Evolutionary conservation across 2,797 vertebrate species (phyloP).

Genomic region (Bradypodion pumilum): DNA sequence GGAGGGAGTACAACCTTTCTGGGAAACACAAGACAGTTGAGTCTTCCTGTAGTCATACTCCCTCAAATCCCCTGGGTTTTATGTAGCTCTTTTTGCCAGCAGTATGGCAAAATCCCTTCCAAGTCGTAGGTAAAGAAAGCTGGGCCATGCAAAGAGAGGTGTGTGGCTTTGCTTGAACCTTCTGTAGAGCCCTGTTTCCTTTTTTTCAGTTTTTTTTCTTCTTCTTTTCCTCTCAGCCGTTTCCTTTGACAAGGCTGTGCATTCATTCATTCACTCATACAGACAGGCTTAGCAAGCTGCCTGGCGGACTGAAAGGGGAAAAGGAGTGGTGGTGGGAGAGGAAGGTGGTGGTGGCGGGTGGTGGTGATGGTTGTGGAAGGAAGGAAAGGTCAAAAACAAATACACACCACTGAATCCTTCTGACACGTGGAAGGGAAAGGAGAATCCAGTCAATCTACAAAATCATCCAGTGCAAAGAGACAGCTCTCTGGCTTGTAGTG

Average conservation of each 20-base stretch:
- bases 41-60: slow-evolving; percentile 64
- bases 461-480: background rate
- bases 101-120: slow-evolving; percentile 72
- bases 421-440: slow-evolving; percentile 8
- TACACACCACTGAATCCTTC: slow-evolving; percentile 23
- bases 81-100: slow-evolving; percentile 70
- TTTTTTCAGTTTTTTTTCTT: background rate
- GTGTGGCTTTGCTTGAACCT: slow-evolving; percentile 35
- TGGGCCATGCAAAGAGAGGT: slow-evolving; percentile 44
- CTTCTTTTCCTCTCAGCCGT: background rate
- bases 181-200: background rate
- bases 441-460: slow-evolving; percentile 18
- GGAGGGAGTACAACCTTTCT: slow-evolving; percentile 26
- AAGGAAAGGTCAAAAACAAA: background rate
- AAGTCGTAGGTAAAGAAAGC: slow-evolving; percentile 70
- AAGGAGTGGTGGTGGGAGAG: background rate
- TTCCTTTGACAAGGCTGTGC: slow-evolving; percentile 1
- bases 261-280: slow-evolving; percentile 33
- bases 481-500: slow-evolving; percentile 5
- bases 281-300: background rate
- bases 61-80: slow-evolving; percentile 72
- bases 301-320: background rate
- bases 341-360: background rate
- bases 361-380: background rate
- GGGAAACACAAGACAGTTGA: slow-evolving; percentile 61